Evolutionary conservation across 2,888 invertebrate genomes (phyloP).

Genomic region (Volucella inflata): DNA sequence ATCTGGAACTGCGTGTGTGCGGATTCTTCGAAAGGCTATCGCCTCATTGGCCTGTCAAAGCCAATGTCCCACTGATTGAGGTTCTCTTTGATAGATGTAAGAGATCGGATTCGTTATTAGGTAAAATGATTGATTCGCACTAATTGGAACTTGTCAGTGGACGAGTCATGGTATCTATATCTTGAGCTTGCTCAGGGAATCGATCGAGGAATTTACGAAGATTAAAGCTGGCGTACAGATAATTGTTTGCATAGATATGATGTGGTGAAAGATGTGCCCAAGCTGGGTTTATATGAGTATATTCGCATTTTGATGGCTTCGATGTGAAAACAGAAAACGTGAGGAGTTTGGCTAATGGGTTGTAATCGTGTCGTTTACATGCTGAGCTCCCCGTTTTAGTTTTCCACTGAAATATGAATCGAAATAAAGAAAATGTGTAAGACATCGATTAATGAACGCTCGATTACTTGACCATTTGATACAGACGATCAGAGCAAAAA

Average conservation of each 20-base stretch:
- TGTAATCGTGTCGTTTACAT: too few relatives aligned
- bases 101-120: slow-evolving; percentile 55
- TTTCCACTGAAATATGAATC: too few relatives aligned
- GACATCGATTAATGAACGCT: too few relatives aligned
- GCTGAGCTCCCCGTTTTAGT: too few relatives aligned
- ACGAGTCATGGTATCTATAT: slow-evolving; percentile 8
- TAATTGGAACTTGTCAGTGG: slow-evolving; percentile 67
- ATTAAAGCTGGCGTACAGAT: neutral
- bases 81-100: slow-evolving; percentile 35
- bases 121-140: slow-evolving; percentile 66
- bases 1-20: slow-evolving; percentile 26
- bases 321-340: slow-evolving; percentile 23
- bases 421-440: too few relatives aligned
- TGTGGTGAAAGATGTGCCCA: slow-evolving; percentile 40
- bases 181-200: slow-evolving; percentile 12
- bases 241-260: slow-evolving; percentile 31
- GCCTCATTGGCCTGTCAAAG: neutral
- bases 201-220: slow-evolving; percentile 47
- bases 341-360: slow-evolving; percentile 27
- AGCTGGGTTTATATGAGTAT: slow-evolving; percentile 14
- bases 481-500: too few relatives aligned
- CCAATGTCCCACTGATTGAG: slow-evolving; percentile 1
- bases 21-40: slow-evolving; percentile 23
- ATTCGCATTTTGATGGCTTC: neutral
- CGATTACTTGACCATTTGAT: too few relatives aligned